phyloP scores from a whole-genome alignment of 2,113 vertebrate genomes.

The Zingel zingel region DNA sequence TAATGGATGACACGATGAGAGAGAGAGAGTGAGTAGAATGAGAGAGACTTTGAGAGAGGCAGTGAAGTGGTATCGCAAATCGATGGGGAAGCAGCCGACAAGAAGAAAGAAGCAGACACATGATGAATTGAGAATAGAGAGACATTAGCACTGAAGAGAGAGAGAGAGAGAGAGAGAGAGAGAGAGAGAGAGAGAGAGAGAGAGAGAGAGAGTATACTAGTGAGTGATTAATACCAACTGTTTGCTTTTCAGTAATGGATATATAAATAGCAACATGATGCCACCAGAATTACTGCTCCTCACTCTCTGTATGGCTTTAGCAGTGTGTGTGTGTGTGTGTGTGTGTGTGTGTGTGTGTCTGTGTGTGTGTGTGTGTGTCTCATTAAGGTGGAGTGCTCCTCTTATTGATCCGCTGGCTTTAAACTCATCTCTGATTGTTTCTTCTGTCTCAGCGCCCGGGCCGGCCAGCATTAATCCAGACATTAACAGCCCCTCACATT shows the following conservation, averaged over 20 bases:
- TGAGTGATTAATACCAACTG: conserved; percentile 66
- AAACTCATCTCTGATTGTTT: conserved; percentile 52
- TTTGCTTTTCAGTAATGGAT: conserved; percentile 69
- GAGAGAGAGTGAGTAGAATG: not conserved
- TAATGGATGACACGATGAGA: conserved; percentile 22
- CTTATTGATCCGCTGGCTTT: conserved; percentile 61
- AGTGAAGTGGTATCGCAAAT: conserved; percentile 29
- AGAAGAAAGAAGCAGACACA: not conserved
- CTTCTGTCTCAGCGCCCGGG: not conserved
- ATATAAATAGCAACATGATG: conserved; percentile 74
- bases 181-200: conserved; percentile 15
- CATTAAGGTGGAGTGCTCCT: conserved; percentile 67
- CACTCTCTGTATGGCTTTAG: conserved; percentile 41
- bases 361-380: conserved; percentile 46
- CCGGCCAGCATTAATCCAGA: conserved; percentile 42
- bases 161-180: not conserved
- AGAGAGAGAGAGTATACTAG: conserved; percentile 13
- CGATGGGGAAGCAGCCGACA: conserved; percentile 33
- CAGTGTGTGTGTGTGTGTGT: conserved; percentile 1
- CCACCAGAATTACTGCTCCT: conserved; percentile 40
- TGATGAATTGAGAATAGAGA: conserved; percentile 23
- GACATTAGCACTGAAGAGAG: not conserved
- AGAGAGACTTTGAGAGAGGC: not conserved
- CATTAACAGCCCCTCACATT: conserved; percentile 16
- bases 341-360: conserved; percentile 21